Conservation (phyloP, 1,140 invertebrate species). For the Drosophila albomicans region DNA sequence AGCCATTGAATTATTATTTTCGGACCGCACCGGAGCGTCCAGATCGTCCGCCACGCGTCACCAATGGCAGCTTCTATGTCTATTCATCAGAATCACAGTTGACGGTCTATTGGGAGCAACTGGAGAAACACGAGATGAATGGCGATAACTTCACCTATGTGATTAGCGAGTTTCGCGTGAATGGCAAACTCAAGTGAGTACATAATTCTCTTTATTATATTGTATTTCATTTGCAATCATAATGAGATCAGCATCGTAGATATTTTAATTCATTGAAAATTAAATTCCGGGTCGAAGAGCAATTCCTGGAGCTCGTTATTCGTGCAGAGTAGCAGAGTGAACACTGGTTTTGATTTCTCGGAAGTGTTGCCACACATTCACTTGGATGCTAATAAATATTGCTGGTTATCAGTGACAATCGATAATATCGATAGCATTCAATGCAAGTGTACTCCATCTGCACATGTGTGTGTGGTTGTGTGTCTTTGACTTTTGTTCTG, state of each 20-base stretch:
- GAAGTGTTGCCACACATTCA: neutral
- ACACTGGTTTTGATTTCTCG: neutral
- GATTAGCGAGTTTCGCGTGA: conserved; percentile 63
- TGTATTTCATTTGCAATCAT: too few relatives aligned
- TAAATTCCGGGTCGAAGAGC: too few relatives aligned
- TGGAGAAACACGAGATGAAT: conserved; percentile 61
- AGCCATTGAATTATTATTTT: conserved; percentile 56
- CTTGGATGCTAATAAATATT: neutral
- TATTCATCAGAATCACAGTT: conserved; percentile 58
- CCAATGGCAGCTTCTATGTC: conserved; percentile 72
- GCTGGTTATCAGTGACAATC: neutral
- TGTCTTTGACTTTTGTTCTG: conserved; percentile 21
- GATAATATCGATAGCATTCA: neutral
- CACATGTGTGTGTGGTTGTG: conserved; percentile 20
- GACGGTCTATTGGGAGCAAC: conserved; percentile 69
- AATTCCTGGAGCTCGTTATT: too few relatives aligned
- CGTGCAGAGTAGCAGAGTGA: too few relatives aligned
- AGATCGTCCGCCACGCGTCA: conserved; percentile 60
- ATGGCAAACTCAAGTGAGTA: conserved; percentile 59
- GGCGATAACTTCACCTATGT: conserved; percentile 60
- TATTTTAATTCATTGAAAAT: too few relatives aligned
- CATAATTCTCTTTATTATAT: too few relatives aligned
- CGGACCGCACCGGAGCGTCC: conserved; percentile 54
- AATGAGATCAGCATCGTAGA: too few relatives aligned
- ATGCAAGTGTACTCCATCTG: neutral